Evolutionary conservation across 1,140 invertebrate genomes (phyloP), one percentile per base, ranked within the genome.

Genomic region (Zeugodacus cucurbitae): DNA sequence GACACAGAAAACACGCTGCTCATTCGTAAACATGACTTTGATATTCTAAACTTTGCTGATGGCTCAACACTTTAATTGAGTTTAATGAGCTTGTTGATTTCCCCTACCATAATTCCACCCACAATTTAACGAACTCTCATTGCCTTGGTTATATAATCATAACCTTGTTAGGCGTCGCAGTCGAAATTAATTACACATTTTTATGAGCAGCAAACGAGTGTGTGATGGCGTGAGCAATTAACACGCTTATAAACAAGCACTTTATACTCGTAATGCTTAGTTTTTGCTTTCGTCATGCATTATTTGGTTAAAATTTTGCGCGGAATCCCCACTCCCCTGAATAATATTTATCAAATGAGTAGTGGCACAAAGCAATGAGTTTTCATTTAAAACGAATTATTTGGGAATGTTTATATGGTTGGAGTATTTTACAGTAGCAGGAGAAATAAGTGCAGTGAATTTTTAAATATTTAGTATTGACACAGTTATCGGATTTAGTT

Each of bases 191-290:
- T 70, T 70, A 26, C 8, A 48, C n/a, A 26, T 78, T 78, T 17
- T 78, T 82, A 82, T 48, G 70, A 44, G 64, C 29, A 5, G 0
- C 37, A 29, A 78, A 78, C 44, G 74, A 82, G 26, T 29, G 26
- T 29, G 3, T 82, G 74, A 82, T 82, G 74, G 74, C 41, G 74
- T 82, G 74, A 82, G 74, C 41, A 82, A 82, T 82, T 82, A 82
- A 82, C 74, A 82, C 74, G 74, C 34, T 82, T 82, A 41, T 82
- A 82, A 82, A 82, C 41, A 82, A 41, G 70, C 70, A 34, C 70
- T 67, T 67, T 67, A 67, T 67, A n/a, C n/a, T n/a, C n/a, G n/a
- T n/a, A 54, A 54, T 54, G 59, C 20, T 26, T 5, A 7, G 64
- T 37, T 70, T 54, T 34, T 70, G 64, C 17, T 7, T 70, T 4